These are phyloP conservation scores for Acromyrmex heyeri DNA, from an alignment of 1,140 invertebrate genomes.

Conservation along the genomic window DNA sequence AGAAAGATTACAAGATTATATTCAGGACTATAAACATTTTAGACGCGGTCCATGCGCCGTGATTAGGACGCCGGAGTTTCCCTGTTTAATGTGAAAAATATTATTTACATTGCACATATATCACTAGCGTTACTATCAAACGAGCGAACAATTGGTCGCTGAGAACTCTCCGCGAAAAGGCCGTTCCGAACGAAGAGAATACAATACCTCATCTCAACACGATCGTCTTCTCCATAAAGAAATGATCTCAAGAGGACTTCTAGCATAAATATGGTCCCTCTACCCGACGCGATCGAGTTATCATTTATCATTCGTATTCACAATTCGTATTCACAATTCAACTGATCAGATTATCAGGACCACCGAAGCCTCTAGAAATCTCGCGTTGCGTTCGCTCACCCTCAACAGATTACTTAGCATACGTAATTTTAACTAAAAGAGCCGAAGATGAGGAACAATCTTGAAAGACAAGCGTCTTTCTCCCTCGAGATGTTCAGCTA, in stretches of 20 bases:
- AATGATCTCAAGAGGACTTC: neutral
- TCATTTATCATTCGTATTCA: neutral
- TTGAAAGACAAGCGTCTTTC: neutral
- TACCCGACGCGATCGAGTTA: constrained; percentile 4
- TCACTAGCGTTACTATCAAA: constrained; percentile 79
- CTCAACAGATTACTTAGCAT: neutral
- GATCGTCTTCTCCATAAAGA: constrained; percentile 10
- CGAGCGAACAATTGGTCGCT: constrained; percentile 70
- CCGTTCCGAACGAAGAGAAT: constrained; percentile 42
- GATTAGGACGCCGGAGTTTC: constrained; percentile 43
- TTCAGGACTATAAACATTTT: constrained; percentile 61
- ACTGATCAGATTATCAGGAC: neutral
- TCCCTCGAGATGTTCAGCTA: neutral
- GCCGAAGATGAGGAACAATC: neutral
- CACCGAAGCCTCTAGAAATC: neutral
- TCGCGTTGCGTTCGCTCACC: neutral
- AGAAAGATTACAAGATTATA: constrained; percentile 39
- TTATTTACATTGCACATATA: constrained; percentile 85
- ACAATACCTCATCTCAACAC: constrained; percentile 19
- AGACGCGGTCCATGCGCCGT: constrained; percentile 1
- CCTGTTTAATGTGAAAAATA: constrained; percentile 83
- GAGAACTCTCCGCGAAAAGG: constrained; percentile 53
- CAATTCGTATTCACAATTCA: neutral
- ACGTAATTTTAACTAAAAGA: constrained; percentile 22
- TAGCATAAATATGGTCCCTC: constrained; percentile 14